Conservation (phyloP, 2,888 invertebrate genomes). For the Campaea margaritaria region DNA sequence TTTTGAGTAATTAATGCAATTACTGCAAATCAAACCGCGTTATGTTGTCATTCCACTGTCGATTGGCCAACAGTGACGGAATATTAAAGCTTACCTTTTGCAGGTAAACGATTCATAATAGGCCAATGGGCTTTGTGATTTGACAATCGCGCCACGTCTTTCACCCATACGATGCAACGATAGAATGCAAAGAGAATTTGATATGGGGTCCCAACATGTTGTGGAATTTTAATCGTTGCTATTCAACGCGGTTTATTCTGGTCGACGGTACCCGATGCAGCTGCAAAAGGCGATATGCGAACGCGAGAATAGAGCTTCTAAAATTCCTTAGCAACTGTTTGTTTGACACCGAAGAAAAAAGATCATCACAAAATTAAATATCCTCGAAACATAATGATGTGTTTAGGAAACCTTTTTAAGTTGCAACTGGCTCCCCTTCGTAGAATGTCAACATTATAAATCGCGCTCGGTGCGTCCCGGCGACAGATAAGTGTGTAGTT, state of each 20-base stretch:
- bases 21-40: constrained; percentile 47
- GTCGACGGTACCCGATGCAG: constrained; percentile 22
- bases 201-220: constrained; percentile 46
- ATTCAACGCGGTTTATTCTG: constrained; percentile 43
- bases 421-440: constrained; percentile 37
- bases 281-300: constrained; percentile 27
- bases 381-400: constrained; percentile 35
- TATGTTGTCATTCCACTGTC: constrained; percentile 53
- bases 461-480: constrained; percentile 48
- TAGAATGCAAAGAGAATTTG: constrained; percentile 58
- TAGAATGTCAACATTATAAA: constrained; percentile 56
- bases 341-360: constrained; percentile 43
- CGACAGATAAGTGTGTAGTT: constrained; percentile 74
- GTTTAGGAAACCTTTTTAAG: constrained; percentile 35
- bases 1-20: constrained; percentile 52
- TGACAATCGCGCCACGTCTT: constrained; percentile 69
- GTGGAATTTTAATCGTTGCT: constrained; percentile 67
- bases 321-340: constrained; percentile 33
- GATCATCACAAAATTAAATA: constrained; percentile 39
- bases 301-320: background rate
- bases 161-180: constrained; percentile 41
- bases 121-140: constrained; percentile 55
- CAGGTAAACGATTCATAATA: constrained; percentile 65
- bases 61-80: constrained; percentile 50
- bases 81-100: constrained; percentile 56